Percentiles rank a stretch among this genome's conserved stretches.
Evolutionary conservation across 2,113 vertebrate genomes (phyloP).

Genomic region (Mola mola): DNA sequence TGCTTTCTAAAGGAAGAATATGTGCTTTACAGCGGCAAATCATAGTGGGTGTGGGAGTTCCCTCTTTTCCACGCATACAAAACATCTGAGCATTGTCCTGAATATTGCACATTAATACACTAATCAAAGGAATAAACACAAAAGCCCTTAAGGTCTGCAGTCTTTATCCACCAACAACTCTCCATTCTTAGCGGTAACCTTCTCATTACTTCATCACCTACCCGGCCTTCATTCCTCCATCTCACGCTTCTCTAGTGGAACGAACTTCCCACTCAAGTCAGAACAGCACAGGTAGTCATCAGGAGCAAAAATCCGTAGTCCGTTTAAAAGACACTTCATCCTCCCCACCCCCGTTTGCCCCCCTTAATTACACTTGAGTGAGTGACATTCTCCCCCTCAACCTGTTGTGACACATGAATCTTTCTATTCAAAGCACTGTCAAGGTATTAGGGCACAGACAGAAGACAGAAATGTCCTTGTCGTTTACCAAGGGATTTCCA

Average conservation of each 20-base stretch:
- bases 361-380: constrained; percentile 23
- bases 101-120: constrained; percentile 33
- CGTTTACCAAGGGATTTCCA: not conserved
- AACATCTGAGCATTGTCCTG: constrained; percentile 7
- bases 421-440: constrained; percentile 8
- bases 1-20: constrained; percentile 17
- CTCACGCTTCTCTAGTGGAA: constrained; percentile 35
- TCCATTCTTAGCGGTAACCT: constrained; percentile 29
- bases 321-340: constrained; percentile 42
- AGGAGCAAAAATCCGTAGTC: constrained; percentile 37
- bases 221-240: constrained; percentile 48
- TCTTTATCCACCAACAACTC: constrained; percentile 13
- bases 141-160: constrained; percentile 29
- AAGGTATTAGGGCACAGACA: not conserved
- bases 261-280: constrained; percentile 58
- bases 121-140: constrained; percentile 36
- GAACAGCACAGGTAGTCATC: constrained; percentile 48
- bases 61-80: constrained; percentile 1
- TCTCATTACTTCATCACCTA: constrained; percentile 54
- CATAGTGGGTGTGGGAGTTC: constrained; percentile 13
- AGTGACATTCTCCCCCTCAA: constrained; percentile 32
- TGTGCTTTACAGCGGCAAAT: constrained; percentile 21
- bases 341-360: not conserved
- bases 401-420: constrained; percentile 11
- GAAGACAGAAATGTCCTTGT: not conserved